Evolutionary conservation across 2,888 invertebrate genomes (phyloP).

Genomic region (Agrotis clavis): DNA sequence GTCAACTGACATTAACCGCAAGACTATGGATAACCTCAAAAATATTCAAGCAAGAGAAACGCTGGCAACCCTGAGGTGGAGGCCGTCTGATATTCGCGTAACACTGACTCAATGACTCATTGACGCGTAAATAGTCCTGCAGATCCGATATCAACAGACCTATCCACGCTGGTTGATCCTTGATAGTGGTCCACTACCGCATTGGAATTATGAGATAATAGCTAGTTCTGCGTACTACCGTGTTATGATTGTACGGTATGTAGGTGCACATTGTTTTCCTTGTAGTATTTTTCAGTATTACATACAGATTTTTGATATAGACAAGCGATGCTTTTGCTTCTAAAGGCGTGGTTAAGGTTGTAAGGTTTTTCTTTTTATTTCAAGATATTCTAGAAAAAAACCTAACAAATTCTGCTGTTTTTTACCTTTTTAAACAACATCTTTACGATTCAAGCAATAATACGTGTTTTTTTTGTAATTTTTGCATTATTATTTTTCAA

Average conservation of each 20-base stretch:
- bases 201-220: conserved; percentile 13
- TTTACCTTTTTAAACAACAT: too few relatives aligned
- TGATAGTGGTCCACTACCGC: conserved; percentile 35
- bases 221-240: conserved; percentile 8
- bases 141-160: conserved; percentile 38
- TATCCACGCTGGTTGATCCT: conserved; percentile 9
- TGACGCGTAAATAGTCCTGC: conserved; percentile 39
- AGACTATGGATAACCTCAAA: neutral
- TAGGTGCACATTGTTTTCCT: conserved; percentile 1
- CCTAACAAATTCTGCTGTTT: too few relatives aligned
- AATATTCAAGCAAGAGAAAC: neutral
- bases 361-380: too few relatives aligned
- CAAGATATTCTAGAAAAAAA: too few relatives aligned
- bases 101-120: conserved; percentile 63
- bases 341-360: too few relatives aligned
- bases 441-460: too few relatives aligned
- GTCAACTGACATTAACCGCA: neutral
- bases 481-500: too few relatives aligned
- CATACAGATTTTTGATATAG: too few relatives aligned
- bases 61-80: conserved; percentile 55
- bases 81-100: conserved; percentile 52
- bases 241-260: neutral
- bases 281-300: neutral
- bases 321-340: too few relatives aligned
- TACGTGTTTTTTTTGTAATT: too few relatives aligned